Conservation (phyloP, 2,113 vertebrate species). For the Eleginops maclovinus region DNA sequence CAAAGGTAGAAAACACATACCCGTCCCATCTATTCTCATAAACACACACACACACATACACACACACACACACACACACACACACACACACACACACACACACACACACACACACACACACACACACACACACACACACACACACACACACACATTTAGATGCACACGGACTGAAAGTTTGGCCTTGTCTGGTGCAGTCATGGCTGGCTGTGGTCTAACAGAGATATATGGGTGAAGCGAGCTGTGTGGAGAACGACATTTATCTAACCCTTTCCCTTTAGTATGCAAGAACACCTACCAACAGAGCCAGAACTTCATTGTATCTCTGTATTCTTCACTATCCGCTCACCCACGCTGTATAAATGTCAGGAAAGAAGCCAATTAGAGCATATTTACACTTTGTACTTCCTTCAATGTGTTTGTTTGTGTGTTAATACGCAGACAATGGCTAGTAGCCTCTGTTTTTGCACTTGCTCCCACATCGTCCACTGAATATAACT, state of each 20-base stretch:
- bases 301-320: constrained; percentile 22
- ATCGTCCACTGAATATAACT: background rate
- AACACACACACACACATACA: constrained; percentile 34
- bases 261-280: constrained; percentile 60
- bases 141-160: constrained; percentile 17
- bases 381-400: constrained; percentile 11
- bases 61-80: constrained; percentile 23
- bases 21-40: constrained; percentile 65
- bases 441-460: background rate
- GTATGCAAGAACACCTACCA: constrained; percentile 61
- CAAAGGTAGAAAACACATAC: constrained; percentile 31
- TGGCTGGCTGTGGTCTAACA: constrained; percentile 66
- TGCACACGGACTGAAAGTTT: constrained; percentile 22
- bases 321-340: constrained; percentile 25
- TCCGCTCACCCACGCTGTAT: constrained; percentile 8
- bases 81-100: constrained; percentile 30
- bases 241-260: constrained; percentile 69
- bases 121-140: constrained; percentile 27
- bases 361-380: constrained; percentile 20
- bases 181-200: constrained; percentile 71
- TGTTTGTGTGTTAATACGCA: background rate
- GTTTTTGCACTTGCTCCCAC: constrained; percentile 1
- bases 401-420: background rate
- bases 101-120: constrained; percentile 24
- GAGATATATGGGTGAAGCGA: constrained; percentile 71